phyloP scores from a whole-genome alignment of 1,140 invertebrate species.

The Periplaneta americana region DNA sequence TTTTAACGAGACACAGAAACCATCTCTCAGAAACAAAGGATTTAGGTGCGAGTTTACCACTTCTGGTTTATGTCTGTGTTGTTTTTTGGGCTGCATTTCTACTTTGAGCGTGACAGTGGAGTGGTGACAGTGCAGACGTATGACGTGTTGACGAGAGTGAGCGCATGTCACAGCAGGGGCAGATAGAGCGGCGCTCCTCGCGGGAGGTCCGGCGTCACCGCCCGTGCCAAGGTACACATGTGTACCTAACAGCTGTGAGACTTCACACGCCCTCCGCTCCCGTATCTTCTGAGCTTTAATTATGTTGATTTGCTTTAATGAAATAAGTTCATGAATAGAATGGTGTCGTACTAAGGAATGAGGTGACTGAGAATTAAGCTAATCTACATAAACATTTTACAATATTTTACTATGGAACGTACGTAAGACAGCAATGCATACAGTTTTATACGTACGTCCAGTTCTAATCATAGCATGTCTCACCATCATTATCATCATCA shows the following conservation, averaged over 20 bases:
- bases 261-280: not conserved
- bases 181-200: not conserved
- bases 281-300: not conserved
- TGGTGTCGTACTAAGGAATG: too few species aligned
- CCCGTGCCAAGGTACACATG: not conserved
- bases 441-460: too few species aligned
- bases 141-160: not conserved
- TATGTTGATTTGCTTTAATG: not conserved
- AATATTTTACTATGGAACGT: too few species aligned
- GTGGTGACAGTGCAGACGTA: not conserved
- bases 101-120: not conserved
- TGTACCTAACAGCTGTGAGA: not conserved
- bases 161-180: not conserved
- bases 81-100: not conserved
- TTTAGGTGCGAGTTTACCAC: not conserved
- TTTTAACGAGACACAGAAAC: not conserved
- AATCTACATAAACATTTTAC: too few species aligned
- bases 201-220: not conserved
- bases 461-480: too few species aligned
- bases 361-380: too few species aligned
- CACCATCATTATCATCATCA: too few species aligned
- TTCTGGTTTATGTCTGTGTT: not conserved
- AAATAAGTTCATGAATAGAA: not conserved
- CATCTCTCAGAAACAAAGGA: not conserved
- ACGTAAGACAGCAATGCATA: too few species aligned